Evolutionary conservation across 2,113 vertebrate species (phyloP), one percentile per base, ranked within the genome.

Genomic region (Semnornis frantzii): DNA sequence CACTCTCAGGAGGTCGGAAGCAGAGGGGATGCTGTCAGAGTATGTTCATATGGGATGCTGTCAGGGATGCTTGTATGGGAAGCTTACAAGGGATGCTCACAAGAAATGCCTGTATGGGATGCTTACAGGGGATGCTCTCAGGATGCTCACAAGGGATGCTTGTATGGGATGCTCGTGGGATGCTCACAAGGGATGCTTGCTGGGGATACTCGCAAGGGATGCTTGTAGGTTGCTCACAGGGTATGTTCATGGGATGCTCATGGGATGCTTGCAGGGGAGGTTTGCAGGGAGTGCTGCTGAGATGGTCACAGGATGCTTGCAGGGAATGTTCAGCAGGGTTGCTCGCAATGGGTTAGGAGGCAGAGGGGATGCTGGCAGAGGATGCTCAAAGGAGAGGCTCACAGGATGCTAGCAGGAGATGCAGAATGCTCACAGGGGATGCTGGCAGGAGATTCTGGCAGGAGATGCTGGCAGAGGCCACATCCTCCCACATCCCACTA

Each of bases 401-500:
- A 54, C 57, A 64, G 21, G 17, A 48, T 48, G 46, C 46, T 48
- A 48, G 46, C 46, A 48, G 46, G 18, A 20, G 18, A 48, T 48
- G 19, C 46, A 19, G 30, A 21, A 17, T 62, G 59, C n/a, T 34
- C 23, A 12, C 58, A 59, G 58, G 31, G 19, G 11, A 60, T 33
- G 59, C 20, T 18, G 5, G 8, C 21, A 24, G 52, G 24, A 18
- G 54, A 25, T 55, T 13, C 37, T 39, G 37, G 37, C 37, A 63
- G 25, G 17, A 23, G 28, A 16, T 44, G 31, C 24, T 59, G 4
- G 4, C 7, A 8, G 30, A 33, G 18, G 19, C 34, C 48, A 5
- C 3, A 0, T 9, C 3, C 17, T 34, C 44, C 30, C 6, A 3
- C 50, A 7, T 48, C 75, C 55, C 2, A 0, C 2, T 0, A 15